These are phyloP conservation scores for Aproaerema taeniolella DNA, from an alignment of 2,888 invertebrate species.

Conservation along the genomic window DNA sequence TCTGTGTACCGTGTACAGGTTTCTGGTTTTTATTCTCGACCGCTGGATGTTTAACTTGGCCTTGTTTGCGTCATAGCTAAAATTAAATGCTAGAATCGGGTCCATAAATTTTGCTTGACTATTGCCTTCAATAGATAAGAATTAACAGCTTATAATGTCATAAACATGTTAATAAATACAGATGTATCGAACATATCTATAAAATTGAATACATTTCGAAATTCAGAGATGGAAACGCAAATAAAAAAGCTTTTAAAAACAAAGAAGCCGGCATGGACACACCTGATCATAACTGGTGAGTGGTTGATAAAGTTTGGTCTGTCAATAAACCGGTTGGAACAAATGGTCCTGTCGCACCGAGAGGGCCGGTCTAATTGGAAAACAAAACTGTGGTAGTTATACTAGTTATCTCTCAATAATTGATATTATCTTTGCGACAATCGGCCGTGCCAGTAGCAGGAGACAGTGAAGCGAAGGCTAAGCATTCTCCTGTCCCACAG, in stretches of 20 bases:
- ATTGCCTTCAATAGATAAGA: constrained; percentile 4
- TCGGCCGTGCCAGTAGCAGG: constrained; percentile 15
- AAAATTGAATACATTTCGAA: too few relatives aligned
- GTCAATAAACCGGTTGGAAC: constrained; percentile 4
- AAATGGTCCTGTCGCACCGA: constrained; percentile 3
- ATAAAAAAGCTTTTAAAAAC: neutral
- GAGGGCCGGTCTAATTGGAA: constrained; percentile 15
- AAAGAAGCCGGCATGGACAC: constrained; percentile 2
- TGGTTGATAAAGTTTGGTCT: constrained; percentile 8
- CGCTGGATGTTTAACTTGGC: constrained; percentile 27
- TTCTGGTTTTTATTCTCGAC: constrained; percentile 32
- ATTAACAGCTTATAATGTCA: neutral
- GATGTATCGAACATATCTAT: too few relatives aligned
- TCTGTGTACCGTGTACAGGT: constrained; percentile 43
- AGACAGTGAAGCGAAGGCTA: constrained; percentile 14
- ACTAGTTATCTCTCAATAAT: constrained; percentile 19
- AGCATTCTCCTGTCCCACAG: constrained; percentile 18
- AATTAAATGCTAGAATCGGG: constrained; percentile 22
- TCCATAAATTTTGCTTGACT: neutral
- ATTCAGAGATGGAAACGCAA: too few relatives aligned
- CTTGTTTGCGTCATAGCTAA: constrained; percentile 41
- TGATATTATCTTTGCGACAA: constrained; percentile 18
- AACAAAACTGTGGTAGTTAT: constrained; percentile 16
- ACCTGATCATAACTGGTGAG: constrained; percentile 2
- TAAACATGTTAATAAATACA: neutral